A percentile compares a stretch with the other conserved stretches of the same genome.
Evolutionary conservation across 2,113 vertebrate species (phyloP).

Genomic region (Chaetura pelagica): DNA sequence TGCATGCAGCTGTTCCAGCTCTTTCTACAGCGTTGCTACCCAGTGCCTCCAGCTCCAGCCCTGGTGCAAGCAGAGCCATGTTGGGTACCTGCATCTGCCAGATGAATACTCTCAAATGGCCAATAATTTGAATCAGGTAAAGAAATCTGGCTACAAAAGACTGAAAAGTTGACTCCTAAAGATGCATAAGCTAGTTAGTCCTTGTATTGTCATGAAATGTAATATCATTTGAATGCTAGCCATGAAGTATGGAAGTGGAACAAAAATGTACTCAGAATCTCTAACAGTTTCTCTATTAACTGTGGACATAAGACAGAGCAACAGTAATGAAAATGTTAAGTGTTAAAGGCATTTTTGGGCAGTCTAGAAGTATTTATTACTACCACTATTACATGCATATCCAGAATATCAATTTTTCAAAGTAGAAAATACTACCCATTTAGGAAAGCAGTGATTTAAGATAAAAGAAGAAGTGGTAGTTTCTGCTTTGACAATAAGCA

Average conservation of each 20-base stretch:
- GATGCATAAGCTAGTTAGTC: not conserved
- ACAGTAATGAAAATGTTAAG: not conserved
- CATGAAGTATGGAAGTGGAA: not conserved
- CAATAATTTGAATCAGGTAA: not conserved
- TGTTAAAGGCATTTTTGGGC: not conserved
- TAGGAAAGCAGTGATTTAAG: not conserved
- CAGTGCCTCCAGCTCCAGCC: not conserved
- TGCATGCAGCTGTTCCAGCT: not conserved
- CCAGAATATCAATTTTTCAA: not conserved
- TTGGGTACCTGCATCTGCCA: not conserved
- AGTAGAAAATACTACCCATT: not conserved
- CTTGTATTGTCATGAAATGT: not conserved
- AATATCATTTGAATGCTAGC: not conserved
- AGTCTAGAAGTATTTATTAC: not conserved
- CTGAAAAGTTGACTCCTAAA: not conserved
- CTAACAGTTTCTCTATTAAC: not conserved
- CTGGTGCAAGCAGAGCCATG: not conserved
- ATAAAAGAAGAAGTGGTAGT: not conserved
- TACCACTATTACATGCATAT: not conserved
- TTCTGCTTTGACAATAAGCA: not conserved
- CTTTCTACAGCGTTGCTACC: not conserved
- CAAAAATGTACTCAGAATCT: fast-evolving
- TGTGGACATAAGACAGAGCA: not conserved
- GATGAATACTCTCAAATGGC: not conserved
- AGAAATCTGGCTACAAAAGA: not conserved